These are phyloP conservation scores for Myoxocephalus aenaeus DNA, from an alignment of 2,797 vertebrate species.

Conservation along the genomic window DNA sequence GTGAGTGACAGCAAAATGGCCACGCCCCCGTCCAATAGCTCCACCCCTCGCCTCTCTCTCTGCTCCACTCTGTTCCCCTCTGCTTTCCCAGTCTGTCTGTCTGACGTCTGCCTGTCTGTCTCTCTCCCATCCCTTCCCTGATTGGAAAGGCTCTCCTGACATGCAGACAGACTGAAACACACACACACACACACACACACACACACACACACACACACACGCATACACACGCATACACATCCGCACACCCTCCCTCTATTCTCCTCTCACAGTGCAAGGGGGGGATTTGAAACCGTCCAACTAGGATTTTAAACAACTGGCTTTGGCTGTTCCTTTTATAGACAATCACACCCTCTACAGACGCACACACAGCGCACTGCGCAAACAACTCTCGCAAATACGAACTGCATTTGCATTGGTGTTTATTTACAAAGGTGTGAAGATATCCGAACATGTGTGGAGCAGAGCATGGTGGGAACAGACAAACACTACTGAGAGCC, in stretches of 20 bases:
- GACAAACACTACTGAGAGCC: constrained; percentile 17
- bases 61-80: neutral
- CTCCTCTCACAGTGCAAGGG: constrained; percentile 83
- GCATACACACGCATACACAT: constrained; percentile 43
- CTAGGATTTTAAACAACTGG: constrained; percentile 93
- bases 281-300: constrained; percentile 93
- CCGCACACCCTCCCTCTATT: constrained; percentile 72
- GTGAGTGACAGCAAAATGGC: constrained; percentile 71
- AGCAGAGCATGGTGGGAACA: constrained; percentile 38
- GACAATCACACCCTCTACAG: constrained; percentile 84
- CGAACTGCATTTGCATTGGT: constrained; percentile 50
- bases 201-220: constrained; percentile 40
- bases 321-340: constrained; percentile 86
- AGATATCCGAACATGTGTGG: constrained; percentile 47
- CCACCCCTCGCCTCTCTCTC: constrained; percentile 46
- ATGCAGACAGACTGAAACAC: constrained; percentile 51
- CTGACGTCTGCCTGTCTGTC: constrained; percentile 27
- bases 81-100: constrained; percentile 27
- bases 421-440: constrained; percentile 59
- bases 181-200: constrained; percentile 29
- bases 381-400: constrained; percentile 61
- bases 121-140: constrained; percentile 55
- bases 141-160: constrained; percentile 64
- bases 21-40: constrained; percentile 68
- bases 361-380: constrained; percentile 72